These are phyloP conservation scores for Strigops habroptila DNA, from an alignment of 2,113 vertebrate genomes.

Conservation along the genomic window DNA sequence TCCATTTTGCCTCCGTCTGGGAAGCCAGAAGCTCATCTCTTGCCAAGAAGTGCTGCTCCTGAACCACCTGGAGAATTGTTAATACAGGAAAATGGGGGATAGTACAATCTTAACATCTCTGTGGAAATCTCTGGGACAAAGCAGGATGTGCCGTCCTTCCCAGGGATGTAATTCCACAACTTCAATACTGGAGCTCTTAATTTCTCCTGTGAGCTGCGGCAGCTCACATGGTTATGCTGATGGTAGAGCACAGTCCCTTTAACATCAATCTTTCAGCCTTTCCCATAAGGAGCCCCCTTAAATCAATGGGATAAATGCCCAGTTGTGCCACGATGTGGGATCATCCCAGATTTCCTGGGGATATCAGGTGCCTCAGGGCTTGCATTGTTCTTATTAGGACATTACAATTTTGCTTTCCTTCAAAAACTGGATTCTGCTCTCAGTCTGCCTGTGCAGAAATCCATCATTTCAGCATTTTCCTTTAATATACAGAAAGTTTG, in stretches of 20 bases:
- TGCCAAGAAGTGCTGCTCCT: not conserved
- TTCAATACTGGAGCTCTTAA: not conserved
- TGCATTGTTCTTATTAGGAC: not conserved
- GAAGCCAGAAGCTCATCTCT: not conserved
- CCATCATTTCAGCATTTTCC: not conserved
- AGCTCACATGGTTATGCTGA: not conserved
- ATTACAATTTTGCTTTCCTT: not conserved
- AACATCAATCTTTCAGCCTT: not conserved
- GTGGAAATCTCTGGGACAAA: not conserved
- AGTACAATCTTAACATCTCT: not conserved
- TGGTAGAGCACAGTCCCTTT: not conserved
- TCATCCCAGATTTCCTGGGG: not conserved
- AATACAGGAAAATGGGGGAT: not conserved
- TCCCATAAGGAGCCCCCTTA: not conserved
- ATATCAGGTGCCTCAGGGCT: not conserved
- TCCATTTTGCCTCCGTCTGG: not conserved
- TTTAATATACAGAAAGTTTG: not conserved
- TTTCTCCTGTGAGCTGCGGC: not conserved
- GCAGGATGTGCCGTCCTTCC: not conserved
- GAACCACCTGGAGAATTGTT: not conserved
- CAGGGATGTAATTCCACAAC: not conserved
- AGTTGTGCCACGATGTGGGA: not conserved
- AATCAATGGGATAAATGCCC: not conserved
- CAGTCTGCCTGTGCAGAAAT: not conserved
- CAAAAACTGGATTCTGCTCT: not conserved